A percentile compares a stretch with the other conserved stretches of the same genome.
phyloP scores from a whole-genome alignment of 1,140 invertebrate genomes.

The Drosophila virilis region DNA sequence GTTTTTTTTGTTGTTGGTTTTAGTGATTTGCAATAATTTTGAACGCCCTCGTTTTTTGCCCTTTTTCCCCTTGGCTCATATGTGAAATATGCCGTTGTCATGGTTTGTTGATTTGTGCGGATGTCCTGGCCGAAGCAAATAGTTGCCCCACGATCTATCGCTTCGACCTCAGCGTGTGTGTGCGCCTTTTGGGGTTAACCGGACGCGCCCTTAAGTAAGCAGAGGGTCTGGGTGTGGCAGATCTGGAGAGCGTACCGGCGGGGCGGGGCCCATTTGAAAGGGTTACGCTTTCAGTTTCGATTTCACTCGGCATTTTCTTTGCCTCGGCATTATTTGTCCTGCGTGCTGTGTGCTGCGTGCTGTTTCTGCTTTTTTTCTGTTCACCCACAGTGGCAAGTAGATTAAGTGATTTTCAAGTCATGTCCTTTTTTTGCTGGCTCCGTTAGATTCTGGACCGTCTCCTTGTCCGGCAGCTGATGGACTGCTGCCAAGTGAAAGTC shows the following conservation, averaged over 20 bases:
- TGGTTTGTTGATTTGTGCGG: conserved; percentile 76
- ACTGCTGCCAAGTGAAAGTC: conserved; percentile 79
- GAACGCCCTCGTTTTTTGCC: conserved; percentile 5
- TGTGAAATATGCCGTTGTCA: conserved; percentile 81
- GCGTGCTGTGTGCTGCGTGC: neutral
- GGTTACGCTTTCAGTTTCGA: conserved; percentile 50
- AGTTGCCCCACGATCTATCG: conserved; percentile 8
- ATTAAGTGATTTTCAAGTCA: conserved; percentile 82
- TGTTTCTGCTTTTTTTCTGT: conserved; percentile 7
- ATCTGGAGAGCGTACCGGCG: neutral
- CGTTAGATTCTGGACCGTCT: neutral
- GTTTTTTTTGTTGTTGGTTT: conserved; percentile 62
- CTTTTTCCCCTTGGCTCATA: conserved; percentile 35
- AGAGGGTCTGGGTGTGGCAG: neutral
- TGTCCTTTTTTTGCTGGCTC: conserved; percentile 62
- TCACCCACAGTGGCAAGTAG: conserved; percentile 61
- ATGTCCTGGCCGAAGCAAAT: conserved; percentile 57
- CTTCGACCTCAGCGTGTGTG: conserved; percentile 20
- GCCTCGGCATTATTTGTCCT: conserved; percentile 18
- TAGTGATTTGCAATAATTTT: conserved; percentile 83
- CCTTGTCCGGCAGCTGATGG: conserved; percentile 54
- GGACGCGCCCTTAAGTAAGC: conserved; percentile 55
- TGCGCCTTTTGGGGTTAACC: conserved; percentile 44
- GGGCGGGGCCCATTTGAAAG: conserved; percentile 34
- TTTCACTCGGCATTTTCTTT: conserved; percentile 23